phyloP scores from a whole-genome alignment of 2,888 invertebrate species.

The Microctonus aethiopoides region DNA sequence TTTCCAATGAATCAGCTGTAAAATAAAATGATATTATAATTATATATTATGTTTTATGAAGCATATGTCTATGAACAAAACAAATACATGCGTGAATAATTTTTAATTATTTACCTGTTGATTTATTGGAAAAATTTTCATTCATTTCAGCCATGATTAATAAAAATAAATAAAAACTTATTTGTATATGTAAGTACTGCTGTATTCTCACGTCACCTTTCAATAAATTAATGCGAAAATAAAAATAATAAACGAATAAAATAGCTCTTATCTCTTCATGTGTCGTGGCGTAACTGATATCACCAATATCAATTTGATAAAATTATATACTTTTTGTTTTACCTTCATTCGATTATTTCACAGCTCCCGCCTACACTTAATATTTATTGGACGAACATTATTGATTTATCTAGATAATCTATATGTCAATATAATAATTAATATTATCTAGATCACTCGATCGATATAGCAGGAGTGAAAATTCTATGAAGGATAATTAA shows the following conservation, averaged over 20 bases:
- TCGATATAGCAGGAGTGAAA: conserved; percentile 18
- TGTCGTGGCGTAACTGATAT: neutral
- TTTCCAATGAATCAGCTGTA: conserved; percentile 13
- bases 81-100: neutral
- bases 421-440: neutral
- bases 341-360: neutral
- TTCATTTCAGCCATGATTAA: neutral
- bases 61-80: no score
- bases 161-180: neutral
- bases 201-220: neutral
- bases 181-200: neutral
- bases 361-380: neutral
- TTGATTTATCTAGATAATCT: neutral
- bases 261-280: neutral
- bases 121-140: conserved; percentile 1
- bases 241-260: neutral
- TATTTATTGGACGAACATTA: neutral
- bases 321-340: neutral
- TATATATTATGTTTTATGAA: no score
- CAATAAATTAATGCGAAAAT: neutral
- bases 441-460: conserved; percentile 1
- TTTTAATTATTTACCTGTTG: conserved; percentile 1
- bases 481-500: neutral
- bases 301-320: neutral
- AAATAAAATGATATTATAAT: no score